A percentile compares a stretch with the other conserved stretches of the same genome.
These are phyloP conservation scores for Eufriesea mexicana DNA, from an alignment of 1,140 invertebrate species.

Conservation along the genomic window DNA sequence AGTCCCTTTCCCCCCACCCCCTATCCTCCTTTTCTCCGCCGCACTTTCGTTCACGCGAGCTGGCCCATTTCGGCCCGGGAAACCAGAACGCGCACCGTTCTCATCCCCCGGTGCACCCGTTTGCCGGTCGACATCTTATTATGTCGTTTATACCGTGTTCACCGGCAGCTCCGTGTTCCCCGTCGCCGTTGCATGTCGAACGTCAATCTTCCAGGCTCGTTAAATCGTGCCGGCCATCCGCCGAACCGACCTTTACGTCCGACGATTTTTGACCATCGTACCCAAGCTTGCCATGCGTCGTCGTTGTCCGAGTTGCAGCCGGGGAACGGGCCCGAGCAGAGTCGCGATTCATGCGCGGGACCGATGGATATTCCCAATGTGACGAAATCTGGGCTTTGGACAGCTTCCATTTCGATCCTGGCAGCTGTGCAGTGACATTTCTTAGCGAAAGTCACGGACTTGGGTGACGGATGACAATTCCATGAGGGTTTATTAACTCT, in stretches of 20 bases:
- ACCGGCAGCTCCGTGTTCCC: background rate
- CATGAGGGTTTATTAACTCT: too few species aligned
- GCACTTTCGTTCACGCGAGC: background rate
- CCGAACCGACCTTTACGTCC: conserved; percentile 8
- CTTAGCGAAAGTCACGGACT: too few species aligned
- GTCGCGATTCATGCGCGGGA: background rate
- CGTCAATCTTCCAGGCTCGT: background rate
- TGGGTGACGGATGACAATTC: too few species aligned
- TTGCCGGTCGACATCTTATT: background rate
- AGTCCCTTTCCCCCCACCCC: background rate
- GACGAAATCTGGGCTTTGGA: too few species aligned
- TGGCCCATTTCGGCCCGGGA: background rate
- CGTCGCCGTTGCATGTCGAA: conserved; percentile 16
- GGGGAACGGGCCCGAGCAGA: background rate
- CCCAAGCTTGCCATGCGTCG: background rate
- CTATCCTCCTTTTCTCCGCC: background rate
- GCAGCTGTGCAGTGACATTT: too few species aligned
- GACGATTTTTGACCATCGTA: background rate
- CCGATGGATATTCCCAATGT: too few species aligned
- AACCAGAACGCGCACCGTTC: background rate
- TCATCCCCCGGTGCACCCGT: background rate
- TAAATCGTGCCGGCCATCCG: background rate
- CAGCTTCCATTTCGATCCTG: too few species aligned
- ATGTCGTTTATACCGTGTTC: background rate
- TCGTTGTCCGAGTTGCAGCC: background rate